Percentiles rank a stretch among this genome's conserved stretches.
Evolutionary conservation across 2,888 invertebrate species (phyloP).

Genomic region (Caenorhabditis wallacei): DNA sequence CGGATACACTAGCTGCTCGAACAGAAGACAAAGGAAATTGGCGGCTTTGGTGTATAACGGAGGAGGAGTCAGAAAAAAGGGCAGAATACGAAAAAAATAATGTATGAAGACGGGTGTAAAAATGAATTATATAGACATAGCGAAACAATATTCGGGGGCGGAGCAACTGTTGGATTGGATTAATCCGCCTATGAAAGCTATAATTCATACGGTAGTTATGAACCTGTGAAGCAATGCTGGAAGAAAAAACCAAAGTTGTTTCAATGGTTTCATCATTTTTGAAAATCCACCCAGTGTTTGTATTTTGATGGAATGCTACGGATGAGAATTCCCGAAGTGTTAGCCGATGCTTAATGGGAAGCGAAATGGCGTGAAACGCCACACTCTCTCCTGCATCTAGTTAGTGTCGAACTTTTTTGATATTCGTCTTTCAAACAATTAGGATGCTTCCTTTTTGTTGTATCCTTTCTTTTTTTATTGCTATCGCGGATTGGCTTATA

Average conservation of each 20-base stretch:
- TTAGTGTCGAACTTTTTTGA: constrained; percentile 44
- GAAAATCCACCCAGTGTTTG: background rate
- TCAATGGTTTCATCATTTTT: background rate
- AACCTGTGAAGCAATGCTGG: no score
- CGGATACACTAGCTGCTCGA: constrained; percentile 29
- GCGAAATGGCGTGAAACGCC: constrained; percentile 43
- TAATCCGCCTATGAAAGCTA: background rate
- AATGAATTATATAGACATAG: constrained; percentile 5
- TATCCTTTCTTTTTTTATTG: no score
- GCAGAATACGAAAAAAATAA: constrained; percentile 9
- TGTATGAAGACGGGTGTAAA: background rate
- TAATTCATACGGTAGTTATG: background rate
- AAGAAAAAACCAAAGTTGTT: no score
- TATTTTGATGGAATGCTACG: constrained; percentile 7
- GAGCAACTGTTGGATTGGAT: background rate
- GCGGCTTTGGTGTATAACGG: background rate
- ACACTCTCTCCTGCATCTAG: constrained; percentile 40
- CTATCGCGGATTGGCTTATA: no score
- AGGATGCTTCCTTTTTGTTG: background rate
- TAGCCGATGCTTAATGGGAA: constrained; percentile 42
- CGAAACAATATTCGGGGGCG: constrained; percentile 2
- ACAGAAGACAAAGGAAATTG: constrained; percentile 21
- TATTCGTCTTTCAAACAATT: constrained; percentile 13
- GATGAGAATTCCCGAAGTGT: constrained; percentile 36
- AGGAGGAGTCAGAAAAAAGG: constrained; percentile 24